These are phyloP conservation scores for Caenorhabditis briggsae DNA, from an alignment of 1,140 invertebrate genomes.

Conservation along the genomic window DNA sequence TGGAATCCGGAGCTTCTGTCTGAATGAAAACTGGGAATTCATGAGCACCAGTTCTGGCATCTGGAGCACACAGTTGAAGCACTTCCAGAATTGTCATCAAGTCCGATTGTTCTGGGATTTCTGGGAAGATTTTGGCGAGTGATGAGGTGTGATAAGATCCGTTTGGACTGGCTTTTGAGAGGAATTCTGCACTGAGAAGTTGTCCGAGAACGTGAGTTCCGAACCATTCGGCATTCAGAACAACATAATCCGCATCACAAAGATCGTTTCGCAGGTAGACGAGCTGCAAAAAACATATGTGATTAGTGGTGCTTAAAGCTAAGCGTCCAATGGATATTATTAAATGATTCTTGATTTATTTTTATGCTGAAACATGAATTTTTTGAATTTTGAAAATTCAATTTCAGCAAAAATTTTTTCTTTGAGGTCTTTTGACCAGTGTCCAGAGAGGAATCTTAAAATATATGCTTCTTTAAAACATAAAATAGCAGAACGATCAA, in stretches of 20 bases:
- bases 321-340: too few species aligned
- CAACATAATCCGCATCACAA: constrained; percentile 82
- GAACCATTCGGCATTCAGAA: constrained; percentile 85
- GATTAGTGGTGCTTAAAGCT: too few species aligned
- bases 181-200: constrained; percentile 83
- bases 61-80: constrained; percentile 83
- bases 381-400: too few species aligned
- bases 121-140: constrained; percentile 85
- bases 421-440: too few species aligned
- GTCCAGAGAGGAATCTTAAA: too few species aligned
- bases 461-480: too few species aligned
- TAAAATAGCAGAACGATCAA: too few species aligned
- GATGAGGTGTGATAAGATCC: constrained; percentile 86
- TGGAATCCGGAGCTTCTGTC: constrained; percentile 83
- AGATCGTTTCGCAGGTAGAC: constrained; percentile 80
- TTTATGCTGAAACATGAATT: too few species aligned
- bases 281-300: constrained; percentile 77
- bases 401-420: too few species aligned
- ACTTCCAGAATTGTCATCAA: constrained; percentile 84
- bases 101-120: constrained; percentile 83
- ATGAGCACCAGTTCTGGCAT: constrained; percentile 81
- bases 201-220: constrained; percentile 84
- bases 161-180: constrained; percentile 82
- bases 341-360: too few species aligned
- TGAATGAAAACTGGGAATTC: constrained; percentile 87